Evolutionary conservation across 2,888 invertebrate species (phyloP).

Genomic region (Eurytoma californica): DNA sequence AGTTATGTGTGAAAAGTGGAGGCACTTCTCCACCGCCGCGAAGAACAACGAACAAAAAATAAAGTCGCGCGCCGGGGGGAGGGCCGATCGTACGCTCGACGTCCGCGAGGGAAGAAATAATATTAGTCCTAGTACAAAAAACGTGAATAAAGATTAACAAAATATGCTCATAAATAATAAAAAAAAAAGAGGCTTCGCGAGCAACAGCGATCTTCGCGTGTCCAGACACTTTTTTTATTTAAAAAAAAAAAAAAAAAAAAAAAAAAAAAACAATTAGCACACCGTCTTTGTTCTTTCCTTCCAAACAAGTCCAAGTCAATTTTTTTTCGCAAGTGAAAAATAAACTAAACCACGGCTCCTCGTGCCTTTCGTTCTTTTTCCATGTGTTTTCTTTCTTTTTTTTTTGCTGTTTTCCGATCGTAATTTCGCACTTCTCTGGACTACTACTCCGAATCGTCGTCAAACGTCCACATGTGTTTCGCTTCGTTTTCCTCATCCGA

Average conservation of each 20-base stretch:
- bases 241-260: conserved; percentile 5
- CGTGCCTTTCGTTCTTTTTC: conserved; percentile 53
- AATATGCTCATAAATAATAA: conserved; percentile 71
- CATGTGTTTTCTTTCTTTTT: conserved; percentile 54
- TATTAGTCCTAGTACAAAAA: conserved; percentile 67
- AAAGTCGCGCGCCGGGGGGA: too few relatives aligned
- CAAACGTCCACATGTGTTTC: conserved; percentile 34
- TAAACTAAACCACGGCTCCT: conserved; percentile 43
- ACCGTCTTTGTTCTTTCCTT: not conserved
- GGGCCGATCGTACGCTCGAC: conserved; percentile 48
- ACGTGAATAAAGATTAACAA: conserved; percentile 73
- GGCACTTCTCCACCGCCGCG: too few relatives aligned
- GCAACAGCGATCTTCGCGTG: conserved; percentile 60
- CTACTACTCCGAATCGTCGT: conserved; percentile 33
- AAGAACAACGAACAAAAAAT: conserved; percentile 7
- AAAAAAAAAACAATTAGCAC: too few relatives aligned
- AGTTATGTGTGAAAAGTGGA: too few relatives aligned
- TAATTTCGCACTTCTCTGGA: conserved; percentile 44
- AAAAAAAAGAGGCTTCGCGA: conserved; percentile 68
- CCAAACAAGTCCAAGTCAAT: conserved; percentile 12
- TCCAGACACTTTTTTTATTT: conserved; percentile 47
- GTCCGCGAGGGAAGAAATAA: conserved; percentile 62
- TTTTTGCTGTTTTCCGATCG: conserved; percentile 50
- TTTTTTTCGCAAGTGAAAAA: conserved; percentile 33
- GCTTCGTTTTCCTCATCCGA: conserved; percentile 22